phyloP scores from a whole-genome alignment of 2,888 invertebrate species.

The Zygaena filipendulae region DNA sequence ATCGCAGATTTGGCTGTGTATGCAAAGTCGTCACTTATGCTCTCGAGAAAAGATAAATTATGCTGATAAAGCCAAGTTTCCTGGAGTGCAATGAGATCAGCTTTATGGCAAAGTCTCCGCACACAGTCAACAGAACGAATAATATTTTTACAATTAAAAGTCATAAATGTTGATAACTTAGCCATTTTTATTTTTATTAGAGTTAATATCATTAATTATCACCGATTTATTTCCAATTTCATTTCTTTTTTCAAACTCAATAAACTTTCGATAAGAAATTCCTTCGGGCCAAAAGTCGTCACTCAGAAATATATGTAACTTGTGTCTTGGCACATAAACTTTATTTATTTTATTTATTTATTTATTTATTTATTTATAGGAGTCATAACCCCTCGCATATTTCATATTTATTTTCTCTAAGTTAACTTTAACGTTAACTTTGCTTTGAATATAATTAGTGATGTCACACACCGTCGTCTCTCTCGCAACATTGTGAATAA shows the following conservation, averaged over 20 bases:
- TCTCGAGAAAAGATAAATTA: constrained; percentile 5
- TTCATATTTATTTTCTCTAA: constrained; percentile 17
- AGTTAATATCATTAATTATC: no score
- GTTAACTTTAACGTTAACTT: constrained; percentile 8
- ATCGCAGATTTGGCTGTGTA: constrained; percentile 10
- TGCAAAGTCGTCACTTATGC: constrained; percentile 3
- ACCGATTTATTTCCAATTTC: no score
- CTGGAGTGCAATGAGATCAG: no score
- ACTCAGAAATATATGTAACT: constrained; percentile 13
- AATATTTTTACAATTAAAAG: constrained; percentile 13
- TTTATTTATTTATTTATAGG: no score
- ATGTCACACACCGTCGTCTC: constrained; percentile 13
- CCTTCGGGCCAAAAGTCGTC: constrained; percentile 19
- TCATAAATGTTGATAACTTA: constrained; percentile 3
- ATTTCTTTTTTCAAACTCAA: no score
- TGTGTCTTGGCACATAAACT: constrained; percentile 14
- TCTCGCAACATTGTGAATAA: constrained; percentile 17
- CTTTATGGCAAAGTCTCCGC: constrained; percentile 7
- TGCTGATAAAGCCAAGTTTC: constrained; percentile 10
- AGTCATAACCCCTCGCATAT: constrained; percentile 10
- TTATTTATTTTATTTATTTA: no score
- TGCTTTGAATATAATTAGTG: constrained; percentile 11
- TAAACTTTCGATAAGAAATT: constrained; percentile 15
- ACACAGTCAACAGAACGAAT: constrained; percentile 11
- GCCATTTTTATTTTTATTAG: no score